Evolutionary conservation across 1,140 invertebrate genomes (phyloP).

Genomic region (Tetramorium parvispinum): DNA sequence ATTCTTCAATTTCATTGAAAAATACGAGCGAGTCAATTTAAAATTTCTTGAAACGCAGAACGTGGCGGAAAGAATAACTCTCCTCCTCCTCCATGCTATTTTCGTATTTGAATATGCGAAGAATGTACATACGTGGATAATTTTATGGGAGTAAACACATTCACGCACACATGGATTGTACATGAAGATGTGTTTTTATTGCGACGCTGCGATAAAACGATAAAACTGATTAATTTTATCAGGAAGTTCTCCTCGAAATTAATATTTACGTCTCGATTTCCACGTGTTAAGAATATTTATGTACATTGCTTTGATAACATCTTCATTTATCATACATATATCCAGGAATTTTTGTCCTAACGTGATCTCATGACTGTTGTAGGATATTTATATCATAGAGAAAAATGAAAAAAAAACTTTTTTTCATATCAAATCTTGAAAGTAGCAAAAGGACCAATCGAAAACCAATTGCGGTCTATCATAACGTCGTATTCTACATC

Average conservation of each 20-base stretch:
- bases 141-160: background rate
- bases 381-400: no score
- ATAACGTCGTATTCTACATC: background rate
- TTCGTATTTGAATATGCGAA: background rate
- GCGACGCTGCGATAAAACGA: background rate
- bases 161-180: background rate
- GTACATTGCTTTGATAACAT: background rate
- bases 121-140: background rate
- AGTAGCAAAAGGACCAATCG: no score
- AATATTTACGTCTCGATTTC: conserved; percentile 1
- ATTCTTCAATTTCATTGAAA: background rate
- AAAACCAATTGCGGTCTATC: no score
- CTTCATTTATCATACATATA: background rate
- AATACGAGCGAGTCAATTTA: background rate
- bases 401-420: no score
- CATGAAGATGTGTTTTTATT: conserved; percentile 35
- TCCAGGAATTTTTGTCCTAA: background rate
- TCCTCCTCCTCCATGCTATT: background rate
- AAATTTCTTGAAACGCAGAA: background rate
- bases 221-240: conserved; percentile 1
- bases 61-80: background rate
- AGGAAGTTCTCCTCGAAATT: background rate
- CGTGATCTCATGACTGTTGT: background rate
- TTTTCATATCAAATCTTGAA: no score
- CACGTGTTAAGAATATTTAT: background rate